Conservation (phyloP, 2,797 vertebrate genomes). For the Loriculus beryllinus region DNA sequence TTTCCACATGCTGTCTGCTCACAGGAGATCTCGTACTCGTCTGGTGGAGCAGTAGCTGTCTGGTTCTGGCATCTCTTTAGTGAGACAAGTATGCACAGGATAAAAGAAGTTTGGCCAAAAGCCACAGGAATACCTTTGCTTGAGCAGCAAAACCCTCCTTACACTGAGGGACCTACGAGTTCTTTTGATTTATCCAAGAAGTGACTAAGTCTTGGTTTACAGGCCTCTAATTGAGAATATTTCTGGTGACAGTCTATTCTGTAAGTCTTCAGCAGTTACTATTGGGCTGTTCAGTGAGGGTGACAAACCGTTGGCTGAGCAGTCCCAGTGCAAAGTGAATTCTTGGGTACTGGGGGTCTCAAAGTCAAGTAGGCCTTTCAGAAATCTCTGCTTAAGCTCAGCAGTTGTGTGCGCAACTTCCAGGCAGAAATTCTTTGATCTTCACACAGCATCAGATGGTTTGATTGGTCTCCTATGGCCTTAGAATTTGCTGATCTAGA, state of each 20-base stretch:
- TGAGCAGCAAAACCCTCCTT: not conserved
- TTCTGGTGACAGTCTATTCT: not conserved
- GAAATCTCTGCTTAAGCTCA: not conserved
- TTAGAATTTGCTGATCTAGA: not conserved
- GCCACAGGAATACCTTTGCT: not conserved
- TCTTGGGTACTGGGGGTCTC: not conserved
- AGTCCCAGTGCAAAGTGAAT: not conserved
- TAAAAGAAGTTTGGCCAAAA: not conserved
- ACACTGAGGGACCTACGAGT: not conserved
- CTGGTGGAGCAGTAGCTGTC: not conserved
- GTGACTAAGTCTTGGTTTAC: not conserved
- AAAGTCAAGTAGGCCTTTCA: not conserved
- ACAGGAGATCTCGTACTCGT: not conserved
- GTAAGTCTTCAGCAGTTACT: not conserved
- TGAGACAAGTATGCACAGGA: not conserved
- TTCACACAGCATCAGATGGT: not conserved
- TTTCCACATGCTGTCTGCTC: not conserved
- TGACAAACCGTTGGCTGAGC: not conserved
- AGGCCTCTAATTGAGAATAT: not conserved
- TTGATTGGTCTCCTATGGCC: not conserved
- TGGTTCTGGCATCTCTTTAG: not conserved
- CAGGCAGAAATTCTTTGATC: not conserved
- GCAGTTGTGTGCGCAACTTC: not conserved
- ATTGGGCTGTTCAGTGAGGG: not conserved
- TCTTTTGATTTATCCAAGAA: not conserved